Evolutionary conservation across 2,888 invertebrate genomes (phyloP), one percentile per base, ranked within the genome.

Genomic region (Galerucella nymphaeae): DNA sequence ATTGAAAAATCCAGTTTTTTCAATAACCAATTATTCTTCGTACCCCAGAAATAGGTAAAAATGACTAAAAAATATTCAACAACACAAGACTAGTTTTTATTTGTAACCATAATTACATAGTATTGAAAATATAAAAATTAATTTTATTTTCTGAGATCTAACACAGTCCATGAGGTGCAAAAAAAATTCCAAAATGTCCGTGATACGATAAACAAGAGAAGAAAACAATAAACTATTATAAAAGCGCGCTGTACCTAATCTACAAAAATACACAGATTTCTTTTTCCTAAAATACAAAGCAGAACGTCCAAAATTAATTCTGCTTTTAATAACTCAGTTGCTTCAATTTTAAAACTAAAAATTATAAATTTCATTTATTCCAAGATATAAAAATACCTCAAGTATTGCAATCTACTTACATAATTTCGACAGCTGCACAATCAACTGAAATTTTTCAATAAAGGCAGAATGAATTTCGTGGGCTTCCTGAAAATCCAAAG

Each of bases 201-300:
- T 55, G 45, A 45, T 75, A 65, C 57, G 57, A 42, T 38, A 74
- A 71, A 69, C 66, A 72, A 66, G 59, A 70, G 45, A 61, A 75
- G 66, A 59, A 70, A 48, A 62, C 74, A 66, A 50, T 68, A 23
- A 69, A 72, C 50, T 70, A 65, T 69, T 69, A 72, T n/a, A n/a
- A 72, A 76, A 75, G 75, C 71, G 42, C 70, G 68, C 72, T 70
- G 71, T 71, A 72, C 73, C 76, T 78, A 77, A 71, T 81, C 84
- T 84, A 84, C 83, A 83, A 84, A 84, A 84, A 84, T 84, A 84
- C 84, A 84, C 83, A 79, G 78, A 82, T 80, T 75, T 80, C 78
- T 78, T 77, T 80, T 80, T n/a, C 76, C 76, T 80, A 80, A 30
- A 76, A 70, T 74, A 74, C 65, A 64, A 71, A 71, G 76, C 77